A percentile compares a stretch with the other conserved stretches of the same genome.
phyloP scores from a whole-genome alignment of 1,140 invertebrate species.

The Homalodisca vitripennis region DNA sequence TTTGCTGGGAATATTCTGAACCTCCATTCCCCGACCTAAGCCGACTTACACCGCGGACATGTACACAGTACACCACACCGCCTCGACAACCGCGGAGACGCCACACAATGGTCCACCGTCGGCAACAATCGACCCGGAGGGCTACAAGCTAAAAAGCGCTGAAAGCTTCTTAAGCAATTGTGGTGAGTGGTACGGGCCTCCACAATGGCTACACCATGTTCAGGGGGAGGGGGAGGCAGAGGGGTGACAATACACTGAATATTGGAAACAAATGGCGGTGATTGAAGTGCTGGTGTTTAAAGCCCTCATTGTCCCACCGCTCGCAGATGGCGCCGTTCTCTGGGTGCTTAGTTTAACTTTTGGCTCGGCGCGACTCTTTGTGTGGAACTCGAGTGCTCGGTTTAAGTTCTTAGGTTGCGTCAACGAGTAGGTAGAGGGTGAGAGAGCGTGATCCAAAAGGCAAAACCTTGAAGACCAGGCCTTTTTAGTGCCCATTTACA shows the following conservation, averaged over 20 bases:
- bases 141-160: neutral
- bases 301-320: neutral
- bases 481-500: too few relatives aligned
- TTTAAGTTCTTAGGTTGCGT: neutral
- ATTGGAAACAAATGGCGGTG: constrained; percentile 21
- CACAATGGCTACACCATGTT: neutral
- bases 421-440: constrained; percentile 10
- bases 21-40: too few relatives aligned
- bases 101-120: too few relatives aligned
- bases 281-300: constrained; percentile 18
- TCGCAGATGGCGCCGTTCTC: constrained; percentile 11
- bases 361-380: neutral
- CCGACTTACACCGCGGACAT: too few relatives aligned
- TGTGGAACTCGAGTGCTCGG: neutral
- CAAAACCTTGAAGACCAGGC: too few relatives aligned
- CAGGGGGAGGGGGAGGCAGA: neutral
- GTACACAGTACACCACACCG: too few relatives aligned
- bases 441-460: too few relatives aligned
- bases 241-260: constrained; percentile 5
- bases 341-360: constrained; percentile 22
- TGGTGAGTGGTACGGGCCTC: neutral
- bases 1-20: too few relatives aligned
- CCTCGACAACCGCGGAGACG: too few relatives aligned
- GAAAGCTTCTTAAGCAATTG: constrained; percentile 27
- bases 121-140: neutral